Evolutionary conservation across 2,888 invertebrate genomes (phyloP), one percentile per base, ranked within the genome.

Genomic region (Nomada hirtipes): DNA sequence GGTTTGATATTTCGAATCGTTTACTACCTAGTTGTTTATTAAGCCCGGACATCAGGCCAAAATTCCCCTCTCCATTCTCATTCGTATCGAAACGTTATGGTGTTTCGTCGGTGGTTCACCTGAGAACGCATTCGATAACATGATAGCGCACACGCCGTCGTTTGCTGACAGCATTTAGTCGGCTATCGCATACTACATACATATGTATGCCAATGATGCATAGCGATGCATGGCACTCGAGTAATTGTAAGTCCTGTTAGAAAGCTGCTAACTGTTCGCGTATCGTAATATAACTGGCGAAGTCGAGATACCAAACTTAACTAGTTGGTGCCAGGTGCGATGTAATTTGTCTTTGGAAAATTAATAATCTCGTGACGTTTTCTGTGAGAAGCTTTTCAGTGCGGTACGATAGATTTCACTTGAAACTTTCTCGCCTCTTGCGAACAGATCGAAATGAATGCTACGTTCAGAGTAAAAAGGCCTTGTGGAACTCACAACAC

Each of bases 291-390:
- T 52, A 61, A 57, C 60, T 4, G 26, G 57, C n/a, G 1, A 50
- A 47, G 73, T 76, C 36, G 63, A 9, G 64, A 29, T 57, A 57
- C 18, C 64, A 44, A 59, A 65, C 64, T 72, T 47, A 64, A 72
- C 57, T 47, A 42, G 50, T n/a, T 15, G 44, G 15, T 23, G 26
- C 11, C n/a, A 10, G 23, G 50, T 61, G 29, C 18, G 20, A 7
- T n/a, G 64, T 57, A 72, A 64, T 72, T 63, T 63, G 74, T 63
- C 73, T 64, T 73, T 61, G 64, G 52, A 18, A 59, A 76, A 76
- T 76, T 76, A 76, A 76, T 64, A 76, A 73, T 53, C 57, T 57
- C 55, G 64, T 36, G 61, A 42, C 60, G 29, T 57, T 57, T 55
- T 57, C n/a, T 23, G 11, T 36, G 50, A 50, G 50, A 59, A 76